Evolutionary conservation across 2,888 invertebrate genomes (phyloP), one percentile per base, ranked within the genome.

Genomic region (Metallyticus violacea): DNA sequence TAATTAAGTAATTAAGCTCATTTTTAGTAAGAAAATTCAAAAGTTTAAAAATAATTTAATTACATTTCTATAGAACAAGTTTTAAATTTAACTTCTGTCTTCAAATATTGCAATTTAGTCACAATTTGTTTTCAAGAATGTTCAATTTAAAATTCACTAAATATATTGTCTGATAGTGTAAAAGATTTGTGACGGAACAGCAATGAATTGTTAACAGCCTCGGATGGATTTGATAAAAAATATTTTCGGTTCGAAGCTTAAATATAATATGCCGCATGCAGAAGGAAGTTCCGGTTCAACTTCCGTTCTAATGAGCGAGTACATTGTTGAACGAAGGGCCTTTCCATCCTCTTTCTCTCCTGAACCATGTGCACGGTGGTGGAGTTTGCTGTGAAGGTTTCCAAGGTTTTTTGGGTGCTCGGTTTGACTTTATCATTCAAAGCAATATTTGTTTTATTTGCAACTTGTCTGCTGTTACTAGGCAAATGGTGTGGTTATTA

Each of bases 311-410:
- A 22, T 62, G 40, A 29, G 25, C 29, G 77, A 77, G 83, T 83
- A 83, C 83, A 83, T 77, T 83, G 77, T 83, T 83, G 77, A 83
- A 83, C 22, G 83, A 83, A 83, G 77, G 28, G 77, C 25, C 83
- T 15, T 22, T 62, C 40, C 40, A 62, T 62, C 15, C 40, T 62
- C 15, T 62, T 62, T 62, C 40, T 62, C 40, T 62, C 40, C 40
- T 62, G 28, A 81, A 62, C 40, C 77, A 77, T 77, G 28, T 88
- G 88, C 88, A 88, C 88, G 88, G 84, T 88, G 88, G 87, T 88
- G 88, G 85, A 86, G 88, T 88, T 88, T 88, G 88, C 85, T 87
- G 85, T 85, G 86, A 79, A 77, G 85, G 85, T 87, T 85, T 85
- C 79, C 30, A 83, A 30, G 81, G 79, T 85, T 84, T 83, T 86